Base-by-base conservation (phyloP, 2,888 invertebrate species). In the Nebria salina region DNA sequence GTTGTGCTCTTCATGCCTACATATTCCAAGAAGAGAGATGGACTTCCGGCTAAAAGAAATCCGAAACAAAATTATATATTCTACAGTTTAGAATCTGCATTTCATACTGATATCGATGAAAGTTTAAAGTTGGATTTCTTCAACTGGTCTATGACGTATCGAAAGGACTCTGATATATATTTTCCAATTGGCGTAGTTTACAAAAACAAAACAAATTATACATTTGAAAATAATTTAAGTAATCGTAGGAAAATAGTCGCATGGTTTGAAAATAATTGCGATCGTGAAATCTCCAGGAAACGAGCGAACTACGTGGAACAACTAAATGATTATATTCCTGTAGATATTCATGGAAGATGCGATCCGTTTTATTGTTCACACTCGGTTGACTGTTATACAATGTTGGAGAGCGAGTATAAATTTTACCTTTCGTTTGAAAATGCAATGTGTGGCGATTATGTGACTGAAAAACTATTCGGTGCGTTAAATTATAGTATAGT, bases 271-370 rank as follows among this genome's bases (percentile, higher is more conserved):
- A 74, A 66, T 26, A 79, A 79, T 43, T 79, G 79, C 43, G 11
- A 20, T 20, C 9, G 20, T 20, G 20, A 20, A 20, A 20, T 20
- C 20, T 20, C 73, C 6, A 91, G 91, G 81, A 85, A 86, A 20
- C 88, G 92, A 15, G 89, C 90, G 82, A 75, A 86, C 8, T 86
- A 91, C 78, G 89, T 88, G 7, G 81, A 86, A 77, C 91, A 90
- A 82, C 86, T 95, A 72, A 88, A 90, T 72, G 90, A 90, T 82
- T 88, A 91, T 85, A 90, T 94, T 15, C 7, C 88, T 1, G 90
- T 94, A 13, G 93, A 93, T 85, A 89, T 93, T 20, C 93, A 90
- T 85, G 94, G 94, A n/a, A 85, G 85, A 0, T 94, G 94, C 86
- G 93, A 93, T 0, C 83, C 85, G 0, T 83, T 87, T 1, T 87